Base-by-base conservation (phyloP, 2,888 invertebrate species). In the Mechanitis messenoides region DNA sequence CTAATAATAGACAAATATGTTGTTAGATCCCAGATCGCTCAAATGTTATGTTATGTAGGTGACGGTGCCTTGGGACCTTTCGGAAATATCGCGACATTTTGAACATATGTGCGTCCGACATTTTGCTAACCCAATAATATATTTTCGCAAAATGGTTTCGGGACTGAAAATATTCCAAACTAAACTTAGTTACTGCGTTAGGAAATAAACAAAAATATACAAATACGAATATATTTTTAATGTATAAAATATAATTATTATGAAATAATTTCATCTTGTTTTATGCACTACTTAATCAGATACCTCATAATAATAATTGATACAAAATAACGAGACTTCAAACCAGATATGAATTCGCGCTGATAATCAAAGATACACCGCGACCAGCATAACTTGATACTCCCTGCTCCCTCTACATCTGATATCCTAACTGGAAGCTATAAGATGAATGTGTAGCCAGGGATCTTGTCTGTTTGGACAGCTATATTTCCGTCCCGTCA, bases 401-500 rank as follows among this genome's bases (percentile, higher is more conserved):
- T 63, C 64, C 63, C 38, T 57, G 53, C 55, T 42, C 42, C 56
- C 55, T 57, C 53, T 55, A 53, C 55, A 53, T 33, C 54, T 54
- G 61, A 66, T 68, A 69, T 62, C 54, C 53, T 60, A 63, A 56
- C 66, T 58, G 59, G 64, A 63, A 62, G 65, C 63, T 71, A 65
- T 60, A 70, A 74, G 75, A 75, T 76, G 74, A 78, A 80, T 79
- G 73, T 73, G 71, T 68, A 70, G 71, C 57, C 71, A 66, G 71
- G 69, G 79, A 62, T 80, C 81, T 74, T 69, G 76, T 71, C 70
- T 74, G 63, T 70, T 74, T 79, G 79, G 81, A 72, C 77, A 75
- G 75, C 69, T 76, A 77, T 79, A 78, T 81, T 79, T 81, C 77
- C 77, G 76, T 75, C 68, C 72, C 76, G 74, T 72, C 74, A 75